phyloP scores from a whole-genome alignment of 2,888 invertebrate genomes.

The Epirrita christyi region DNA sequence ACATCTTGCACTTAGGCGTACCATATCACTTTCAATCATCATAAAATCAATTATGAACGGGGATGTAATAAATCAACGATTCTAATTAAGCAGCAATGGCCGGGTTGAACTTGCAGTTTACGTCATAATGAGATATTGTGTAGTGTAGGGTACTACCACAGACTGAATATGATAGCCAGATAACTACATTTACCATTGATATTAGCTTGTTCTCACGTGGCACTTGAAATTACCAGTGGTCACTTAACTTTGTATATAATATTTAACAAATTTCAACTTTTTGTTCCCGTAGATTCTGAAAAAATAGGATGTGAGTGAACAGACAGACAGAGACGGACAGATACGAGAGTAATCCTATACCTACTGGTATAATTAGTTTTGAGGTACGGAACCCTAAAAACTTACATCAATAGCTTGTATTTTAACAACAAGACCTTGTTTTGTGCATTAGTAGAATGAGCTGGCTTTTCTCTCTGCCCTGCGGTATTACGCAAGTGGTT shows the following conservation, averaged over 20 bases:
- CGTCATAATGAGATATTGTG: conserved; percentile 37
- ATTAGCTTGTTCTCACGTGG: neutral
- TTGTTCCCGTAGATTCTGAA: too few relatives aligned
- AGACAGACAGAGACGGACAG: too few relatives aligned
- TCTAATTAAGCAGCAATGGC: conserved; percentile 38
- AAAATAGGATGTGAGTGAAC: too few relatives aligned
- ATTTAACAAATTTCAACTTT: too few relatives aligned
- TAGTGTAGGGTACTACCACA: conserved; percentile 11
- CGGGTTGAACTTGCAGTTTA: conserved; percentile 35
- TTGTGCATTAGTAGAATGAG: conserved; percentile 31
- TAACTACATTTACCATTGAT: conserved; percentile 2
- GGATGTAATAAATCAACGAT: conserved; percentile 35
- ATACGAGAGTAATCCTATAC: too few relatives aligned
- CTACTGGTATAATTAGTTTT: too few relatives aligned
- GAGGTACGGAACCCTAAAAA: too few relatives aligned
- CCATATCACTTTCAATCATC: conserved; percentile 19
- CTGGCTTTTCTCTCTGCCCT: conserved; percentile 22
- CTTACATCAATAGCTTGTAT: too few relatives aligned
- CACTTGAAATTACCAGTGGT: neutral
- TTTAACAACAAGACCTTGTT: neutral
- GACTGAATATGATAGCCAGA: conserved; percentile 1
- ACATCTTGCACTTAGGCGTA: conserved; percentile 1
- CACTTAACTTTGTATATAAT: too few relatives aligned
- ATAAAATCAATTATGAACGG: conserved; percentile 28
- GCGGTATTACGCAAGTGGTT: conserved; percentile 61